Conservation (phyloP, 2,797 vertebrate genomes). For the Mionectes olivaceus region DNA sequence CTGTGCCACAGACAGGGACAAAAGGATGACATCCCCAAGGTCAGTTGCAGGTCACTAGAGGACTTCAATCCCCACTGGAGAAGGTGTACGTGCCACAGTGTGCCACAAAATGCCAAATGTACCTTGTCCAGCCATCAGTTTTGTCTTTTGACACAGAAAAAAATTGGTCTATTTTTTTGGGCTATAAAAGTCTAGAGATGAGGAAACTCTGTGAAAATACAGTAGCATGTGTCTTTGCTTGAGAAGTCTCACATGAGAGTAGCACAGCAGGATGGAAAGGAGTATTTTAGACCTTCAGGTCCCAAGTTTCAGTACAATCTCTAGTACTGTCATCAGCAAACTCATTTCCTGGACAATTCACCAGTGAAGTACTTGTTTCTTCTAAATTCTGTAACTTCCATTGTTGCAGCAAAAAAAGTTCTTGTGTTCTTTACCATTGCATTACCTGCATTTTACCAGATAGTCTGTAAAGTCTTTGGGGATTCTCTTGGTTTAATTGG, state of each 20-base stretch:
- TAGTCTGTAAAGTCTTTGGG: background rate
- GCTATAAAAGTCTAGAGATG: background rate
- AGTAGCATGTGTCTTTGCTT: background rate
- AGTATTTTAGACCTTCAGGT: background rate
- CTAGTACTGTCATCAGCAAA: background rate
- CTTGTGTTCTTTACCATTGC: background rate
- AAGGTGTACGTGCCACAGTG: background rate
- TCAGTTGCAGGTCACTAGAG: background rate
- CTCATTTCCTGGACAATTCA: background rate
- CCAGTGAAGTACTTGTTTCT: background rate
- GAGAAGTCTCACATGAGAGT: background rate
- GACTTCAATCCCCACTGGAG: background rate
- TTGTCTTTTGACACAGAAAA: background rate
- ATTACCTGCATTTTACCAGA: background rate
- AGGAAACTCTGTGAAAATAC: background rate
- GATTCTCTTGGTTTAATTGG: background rate
- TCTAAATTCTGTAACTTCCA: fast-evolving
- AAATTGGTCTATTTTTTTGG: background rate
- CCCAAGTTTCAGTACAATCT: background rate
- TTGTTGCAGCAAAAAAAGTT: background rate
- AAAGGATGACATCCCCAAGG: background rate
- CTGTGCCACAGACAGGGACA: background rate
- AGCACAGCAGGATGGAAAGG: background rate
- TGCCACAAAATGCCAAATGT: background rate
- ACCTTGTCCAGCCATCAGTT: background rate